Evolutionary conservation across 2,888 invertebrate species (phyloP).

Genomic region (Epirrhoe tristata): DNA sequence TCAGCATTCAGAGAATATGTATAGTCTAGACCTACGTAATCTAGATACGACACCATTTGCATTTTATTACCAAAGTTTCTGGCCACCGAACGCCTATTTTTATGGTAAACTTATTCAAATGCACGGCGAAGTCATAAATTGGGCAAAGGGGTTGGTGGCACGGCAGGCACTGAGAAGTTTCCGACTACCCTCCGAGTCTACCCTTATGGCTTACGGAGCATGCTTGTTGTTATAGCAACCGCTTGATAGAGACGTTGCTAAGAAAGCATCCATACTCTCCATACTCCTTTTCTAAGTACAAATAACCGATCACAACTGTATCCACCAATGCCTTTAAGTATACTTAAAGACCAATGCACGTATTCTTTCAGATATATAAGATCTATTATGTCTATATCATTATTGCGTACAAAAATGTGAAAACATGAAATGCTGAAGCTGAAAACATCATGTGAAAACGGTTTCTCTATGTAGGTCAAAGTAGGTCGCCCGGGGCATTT

Average conservation of each 20-base stretch:
- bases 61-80: conserved; percentile 83
- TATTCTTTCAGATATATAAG: too few species aligned
- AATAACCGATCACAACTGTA: too few species aligned
- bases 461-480: too few species aligned
- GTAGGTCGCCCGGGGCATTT: too few species aligned
- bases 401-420: too few species aligned
- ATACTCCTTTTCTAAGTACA: too few species aligned
- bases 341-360: too few species aligned
- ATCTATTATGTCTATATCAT: too few species aligned
- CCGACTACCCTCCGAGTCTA: conserved; percentile 40
- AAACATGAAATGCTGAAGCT: too few species aligned
- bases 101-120: conserved; percentile 84
- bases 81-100: conserved; percentile 80
- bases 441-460: too few species aligned
- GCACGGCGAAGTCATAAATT: conserved; percentile 79
- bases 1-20: conserved; percentile 28
- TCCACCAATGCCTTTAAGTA: too few species aligned
- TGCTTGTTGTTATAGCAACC: conserved; percentile 30
- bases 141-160: conserved; percentile 74
- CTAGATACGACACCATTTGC: conserved; percentile 76
- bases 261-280: too few species aligned
- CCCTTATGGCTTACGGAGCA: conserved; percentile 35
- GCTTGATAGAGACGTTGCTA: background rate
- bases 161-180: conserved; percentile 69
- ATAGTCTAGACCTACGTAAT: conserved; percentile 52